Evolutionary conservation across 2,888 invertebrate genomes (phyloP), one percentile per base, ranked within the genome.

Genomic region (Polylopha cassiicola): DNA sequence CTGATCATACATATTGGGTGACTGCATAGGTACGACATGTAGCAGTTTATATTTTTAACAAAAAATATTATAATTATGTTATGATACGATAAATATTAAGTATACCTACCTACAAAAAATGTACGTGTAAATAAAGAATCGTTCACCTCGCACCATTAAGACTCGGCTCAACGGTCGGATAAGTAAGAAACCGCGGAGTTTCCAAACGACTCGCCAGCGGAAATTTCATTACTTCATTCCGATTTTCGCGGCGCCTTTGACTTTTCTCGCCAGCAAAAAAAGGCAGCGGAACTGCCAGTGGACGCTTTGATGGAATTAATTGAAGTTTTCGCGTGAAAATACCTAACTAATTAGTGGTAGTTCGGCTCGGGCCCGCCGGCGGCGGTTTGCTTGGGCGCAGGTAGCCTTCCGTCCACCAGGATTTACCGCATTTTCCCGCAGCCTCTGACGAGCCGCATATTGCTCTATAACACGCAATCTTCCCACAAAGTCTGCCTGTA

Each of bases 261-360:
- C 61, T 71, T 66, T 68, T 65, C 55, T 57, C 50, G 53, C 58
- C 58, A 58, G 50, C 59, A 47, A 51, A 51, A 53, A 58, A 53
- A 51, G 50, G 48, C 47, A 44, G 42, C 55, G 41, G 39, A 48
- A 54, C 46, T 50, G 52, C 50, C 52, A 37, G 54, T 59, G 56
- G 68, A 56, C 61, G 66, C 65, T 73, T 72, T 73, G 67, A 69
- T 56, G 66, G 70, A 67, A 69, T 73, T 73, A 76, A 76, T 73
- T 73, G 72, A 72, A 76, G 73, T 76, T 75, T 74, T 72, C 62
- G 63, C 61, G 63, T 58, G 67, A 71, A 74, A 73, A 77, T 77
- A 62, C 66, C 65, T 59, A 69, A 67, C 70, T 75, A 73, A 74
- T 72, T 72, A 72, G 72, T 48, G 65, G 59, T 62, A 65, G 63